A percentile compares a stretch with the other conserved stretches of the same genome.
These are phyloP conservation scores for Clarias fuscus DNA, from an alignment of 2,797 vertebrate species.

Conservation along the genomic window DNA sequence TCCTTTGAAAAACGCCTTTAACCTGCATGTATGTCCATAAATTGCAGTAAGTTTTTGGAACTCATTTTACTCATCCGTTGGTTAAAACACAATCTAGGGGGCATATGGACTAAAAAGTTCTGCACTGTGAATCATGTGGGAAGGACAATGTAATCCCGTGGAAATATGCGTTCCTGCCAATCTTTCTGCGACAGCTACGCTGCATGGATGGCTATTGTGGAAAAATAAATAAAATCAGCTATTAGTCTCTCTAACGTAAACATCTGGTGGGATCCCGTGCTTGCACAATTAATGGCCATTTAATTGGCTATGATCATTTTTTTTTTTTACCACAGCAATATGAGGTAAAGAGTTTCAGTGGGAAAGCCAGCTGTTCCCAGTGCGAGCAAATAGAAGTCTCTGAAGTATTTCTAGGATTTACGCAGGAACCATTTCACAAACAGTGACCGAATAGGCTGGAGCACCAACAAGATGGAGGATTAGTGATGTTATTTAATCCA, in stretches of 20 bases:
- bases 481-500: neutral
- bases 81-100: conserved; percentile 21
- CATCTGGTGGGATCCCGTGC: conserved; percentile 94
- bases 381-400: conserved; percentile 62
- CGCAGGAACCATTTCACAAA: neutral
- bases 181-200: conserved; percentile 52
- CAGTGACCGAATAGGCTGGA: neutral
- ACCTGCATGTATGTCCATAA: conserved; percentile 46
- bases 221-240: conserved; percentile 80
- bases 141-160: conserved; percentile 20
- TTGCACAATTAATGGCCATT: conserved; percentile 98
- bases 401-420: conserved; percentile 17
- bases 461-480: neutral
- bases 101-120: conserved; percentile 24
- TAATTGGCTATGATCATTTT: conserved; percentile 96
- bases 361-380: conserved; percentile 92
- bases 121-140: neutral
- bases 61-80: conserved; percentile 13
- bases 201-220: conserved; percentile 68
- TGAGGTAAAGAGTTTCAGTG: conserved; percentile 86
- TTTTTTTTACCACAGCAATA: conserved; percentile 85
- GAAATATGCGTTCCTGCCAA: conserved; percentile 16
- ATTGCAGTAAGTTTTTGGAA: conserved; percentile 43
- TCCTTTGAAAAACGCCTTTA: conserved; percentile 48
- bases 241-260: conserved; percentile 93